These are phyloP conservation scores for Dryobates pubescens DNA, from an alignment of 2,797 vertebrate genomes.

Conservation along the genomic window DNA sequence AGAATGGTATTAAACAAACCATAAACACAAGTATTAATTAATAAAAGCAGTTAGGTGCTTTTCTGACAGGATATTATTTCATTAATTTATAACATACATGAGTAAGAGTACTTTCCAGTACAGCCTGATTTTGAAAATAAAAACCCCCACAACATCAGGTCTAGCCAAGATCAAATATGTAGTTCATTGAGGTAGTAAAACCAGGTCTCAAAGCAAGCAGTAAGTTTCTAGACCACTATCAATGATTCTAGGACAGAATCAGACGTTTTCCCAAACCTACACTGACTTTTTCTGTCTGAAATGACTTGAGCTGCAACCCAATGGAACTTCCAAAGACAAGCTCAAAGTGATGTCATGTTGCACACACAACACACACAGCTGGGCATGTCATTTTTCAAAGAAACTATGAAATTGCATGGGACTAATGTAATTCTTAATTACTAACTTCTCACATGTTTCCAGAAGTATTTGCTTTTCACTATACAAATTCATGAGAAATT, in stretches of 20 bases:
- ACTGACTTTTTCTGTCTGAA: background rate
- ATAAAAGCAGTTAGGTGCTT: background rate
- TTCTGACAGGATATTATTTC: background rate
- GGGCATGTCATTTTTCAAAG: background rate
- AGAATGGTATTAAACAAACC: background rate
- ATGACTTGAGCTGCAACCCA: background rate
- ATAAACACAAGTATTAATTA: background rate
- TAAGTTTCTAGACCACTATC: background rate
- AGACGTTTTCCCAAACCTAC: background rate
- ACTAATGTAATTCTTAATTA: background rate
- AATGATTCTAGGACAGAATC: background rate
- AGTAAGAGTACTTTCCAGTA: background rate
- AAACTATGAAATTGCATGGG: background rate
- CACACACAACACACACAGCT: background rate
- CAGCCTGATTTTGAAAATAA: background rate
- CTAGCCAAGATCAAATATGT: background rate
- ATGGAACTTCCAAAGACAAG: background rate
- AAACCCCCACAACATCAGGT: accelerated
- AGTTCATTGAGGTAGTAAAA: background rate
- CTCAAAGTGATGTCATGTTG: background rate
- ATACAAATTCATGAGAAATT: background rate
- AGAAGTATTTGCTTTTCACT: background rate
- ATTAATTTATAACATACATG: background rate
- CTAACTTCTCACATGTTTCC: background rate
- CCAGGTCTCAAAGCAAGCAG: background rate